Evolutionary conservation across 1,140 invertebrate genomes (phyloP), one percentile per base, ranked within the genome.

Genomic region (Aphelinus certus): DNA sequence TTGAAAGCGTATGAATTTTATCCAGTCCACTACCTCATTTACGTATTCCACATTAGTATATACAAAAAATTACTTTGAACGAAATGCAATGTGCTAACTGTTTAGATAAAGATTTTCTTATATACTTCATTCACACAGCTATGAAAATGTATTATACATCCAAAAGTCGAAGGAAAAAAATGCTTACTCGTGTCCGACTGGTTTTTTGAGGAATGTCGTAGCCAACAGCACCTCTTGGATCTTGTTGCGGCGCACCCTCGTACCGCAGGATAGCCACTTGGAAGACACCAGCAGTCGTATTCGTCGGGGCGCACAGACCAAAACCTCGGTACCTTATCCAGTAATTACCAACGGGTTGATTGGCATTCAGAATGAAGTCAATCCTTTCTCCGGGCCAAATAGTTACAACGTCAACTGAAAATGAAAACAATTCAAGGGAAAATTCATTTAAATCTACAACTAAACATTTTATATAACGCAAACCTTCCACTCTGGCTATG

Each of bases 331-430:
- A 48, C 7, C 68, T 58, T 26, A 70, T 60, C 68, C 68, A 70
- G 26, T 70, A 70, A n/a, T 70, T 70, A 4, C 47, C 42, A 7
- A 26, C 1, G n/a, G 1, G 9, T 49, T 70, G 43, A 45, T 70
- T 43, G 2, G 57, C 47, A 3, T 92, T 87, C 0, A 97, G 56
- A 1, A 96, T 89, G 80, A 97, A 95, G 81, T 97, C 96, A 82
- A 93, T 96, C 67, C 95, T 87, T 85, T 97, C 96, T 0, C 96
- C 96, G 0, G 95, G 93, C 83, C 95, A 95, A 47, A 92, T 93
- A 0, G 46, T 60, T 10, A 70, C 49, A 1, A 57, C 42, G n/a
- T 68, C 53, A 7, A 68, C 65, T 68, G 10, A 68, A 68, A 53
- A 63, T 2, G 46, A 56, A 6, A 6, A 53, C 9, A 53, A 4